phyloP scores from a whole-genome alignment of 2,797 vertebrate species.

The Hybognathus amarus region DNA sequence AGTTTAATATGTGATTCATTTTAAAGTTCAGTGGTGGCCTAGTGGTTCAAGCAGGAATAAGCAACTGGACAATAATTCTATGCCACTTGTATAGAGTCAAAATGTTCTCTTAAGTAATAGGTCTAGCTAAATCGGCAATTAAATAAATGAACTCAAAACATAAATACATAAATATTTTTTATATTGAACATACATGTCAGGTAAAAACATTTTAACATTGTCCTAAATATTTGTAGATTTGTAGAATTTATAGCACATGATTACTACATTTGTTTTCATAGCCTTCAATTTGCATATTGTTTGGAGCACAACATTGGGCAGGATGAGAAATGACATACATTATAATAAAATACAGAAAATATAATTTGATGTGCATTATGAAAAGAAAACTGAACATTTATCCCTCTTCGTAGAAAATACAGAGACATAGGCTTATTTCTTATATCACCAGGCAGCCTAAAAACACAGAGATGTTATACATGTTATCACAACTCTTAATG shows the following conservation, averaged over 20 bases:
- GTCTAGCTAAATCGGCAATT: background rate
- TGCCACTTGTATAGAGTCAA: background rate
- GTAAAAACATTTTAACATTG: background rate
- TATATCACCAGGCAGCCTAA: background rate
- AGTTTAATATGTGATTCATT: background rate
- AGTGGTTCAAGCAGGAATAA: background rate
- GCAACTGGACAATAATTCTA: background rate
- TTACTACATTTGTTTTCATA: background rate
- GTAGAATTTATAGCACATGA: background rate
- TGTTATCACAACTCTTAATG: background rate
- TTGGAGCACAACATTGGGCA: background rate
- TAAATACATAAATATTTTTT: background rate
- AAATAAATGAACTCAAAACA: background rate
- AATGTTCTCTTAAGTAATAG: background rate
- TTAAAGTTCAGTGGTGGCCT: background rate
- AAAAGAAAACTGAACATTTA: background rate
- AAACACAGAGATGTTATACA: background rate
- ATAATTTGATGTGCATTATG: background rate
- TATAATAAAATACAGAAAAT: background rate
- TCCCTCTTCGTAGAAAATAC: background rate
- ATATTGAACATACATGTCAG: background rate
- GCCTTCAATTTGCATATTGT: background rate
- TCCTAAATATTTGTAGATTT: too few relatives aligned
- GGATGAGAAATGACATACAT: background rate
- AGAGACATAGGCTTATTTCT: background rate